These are phyloP conservation scores for Drosophila buzzatii DNA, from an alignment of 2,888 invertebrate genomes.

Conservation along the genomic window DNA sequence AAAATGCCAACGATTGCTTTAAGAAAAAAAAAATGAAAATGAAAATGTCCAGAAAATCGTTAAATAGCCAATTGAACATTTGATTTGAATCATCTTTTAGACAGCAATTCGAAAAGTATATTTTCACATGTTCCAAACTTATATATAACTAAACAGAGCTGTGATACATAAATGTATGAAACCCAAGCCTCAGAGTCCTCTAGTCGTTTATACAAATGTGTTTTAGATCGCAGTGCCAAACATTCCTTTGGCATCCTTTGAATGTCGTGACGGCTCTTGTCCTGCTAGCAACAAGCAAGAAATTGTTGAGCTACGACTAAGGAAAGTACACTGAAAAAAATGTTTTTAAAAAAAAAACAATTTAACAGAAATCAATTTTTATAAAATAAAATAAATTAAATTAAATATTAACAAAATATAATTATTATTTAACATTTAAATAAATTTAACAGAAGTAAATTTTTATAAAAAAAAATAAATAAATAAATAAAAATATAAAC, in stretches of 20 bases:
- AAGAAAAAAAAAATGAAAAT: slow-evolving; percentile 21
- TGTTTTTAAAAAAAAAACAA: too few relatives aligned
- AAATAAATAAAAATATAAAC: too few relatives aligned
- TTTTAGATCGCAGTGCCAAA: slow-evolving; percentile 53
- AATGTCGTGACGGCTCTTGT: slow-evolving; percentile 49
- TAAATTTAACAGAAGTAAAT: too few relatives aligned
- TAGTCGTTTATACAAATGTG: slow-evolving; percentile 39
- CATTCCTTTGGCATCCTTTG: slow-evolving; percentile 44
- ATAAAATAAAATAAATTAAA: too few relatives aligned
- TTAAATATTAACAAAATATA: too few relatives aligned
- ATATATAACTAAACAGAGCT: slow-evolving; percentile 1
- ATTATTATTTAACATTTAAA: too few relatives aligned
- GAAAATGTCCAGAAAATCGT: slow-evolving; percentile 11
- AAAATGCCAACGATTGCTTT: slow-evolving; percentile 26
- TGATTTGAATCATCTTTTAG: slow-evolving; percentile 27
- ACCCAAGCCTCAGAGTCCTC: not conserved
- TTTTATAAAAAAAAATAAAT: too few relatives aligned
- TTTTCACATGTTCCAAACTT: slow-evolving; percentile 7
- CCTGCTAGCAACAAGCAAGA: slow-evolving; percentile 62
- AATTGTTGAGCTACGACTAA: slow-evolving; percentile 54
- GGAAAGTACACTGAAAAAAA: slow-evolving; percentile 39
- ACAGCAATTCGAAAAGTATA: not conserved
- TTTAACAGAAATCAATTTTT: too few relatives aligned
- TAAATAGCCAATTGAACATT: slow-evolving; percentile 32
- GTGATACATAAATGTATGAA: slow-evolving; percentile 1